Evolutionary conservation across 1,140 invertebrate genomes (phyloP), one percentile per base, ranked within the genome.

Genomic region (Diploscapter pachys): DNA sequence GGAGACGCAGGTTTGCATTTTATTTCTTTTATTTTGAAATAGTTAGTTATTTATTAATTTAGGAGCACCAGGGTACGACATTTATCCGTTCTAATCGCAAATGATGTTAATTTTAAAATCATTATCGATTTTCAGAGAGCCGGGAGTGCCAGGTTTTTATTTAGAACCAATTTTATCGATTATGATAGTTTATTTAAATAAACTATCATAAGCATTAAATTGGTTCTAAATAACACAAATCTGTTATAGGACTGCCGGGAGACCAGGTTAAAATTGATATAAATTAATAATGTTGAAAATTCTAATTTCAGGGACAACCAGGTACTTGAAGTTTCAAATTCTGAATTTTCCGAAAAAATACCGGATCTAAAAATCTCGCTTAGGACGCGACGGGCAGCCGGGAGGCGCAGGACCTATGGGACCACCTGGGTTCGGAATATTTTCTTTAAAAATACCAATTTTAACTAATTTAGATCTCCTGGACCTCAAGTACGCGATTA

Each of bases 361-460:
- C 31, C 31, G 31, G 31, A 31, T 31, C 31, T 31, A 31, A 31
- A 31, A 31, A 31, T 31, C 31, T 31, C 67, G 70, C n/a, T 63
- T 67, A 31, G 83, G 84, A 59, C 70, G 73, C 50, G 83, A 85
- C 66, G 83, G 83, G 68, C 75, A 78, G 6, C 77, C 78, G 61
- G 83, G 83, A 52, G 83, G 84, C n/a, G 81, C 80, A 48, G 83
- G 83, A 59, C 71, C 72, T 75, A 83, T 54, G 84, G 84, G 48
- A 80, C 78, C 65, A 80, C 80, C 13, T 80, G 84, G 52, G 80
- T 82, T 50, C 75, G 81, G 54, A 69, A 31, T 31, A 31, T 31
- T 31, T 31, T 31, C 31, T 31, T 31, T 31, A 31, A 79, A 49
- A 83, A 83, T 50, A 83, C 83, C 59, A 83, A 85, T 67, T 78